Evolutionary conservation across 2,797 vertebrate species (phyloP), one percentile per base, ranked within the genome.

Genomic region (Anabacerthia variegaticeps): DNA sequence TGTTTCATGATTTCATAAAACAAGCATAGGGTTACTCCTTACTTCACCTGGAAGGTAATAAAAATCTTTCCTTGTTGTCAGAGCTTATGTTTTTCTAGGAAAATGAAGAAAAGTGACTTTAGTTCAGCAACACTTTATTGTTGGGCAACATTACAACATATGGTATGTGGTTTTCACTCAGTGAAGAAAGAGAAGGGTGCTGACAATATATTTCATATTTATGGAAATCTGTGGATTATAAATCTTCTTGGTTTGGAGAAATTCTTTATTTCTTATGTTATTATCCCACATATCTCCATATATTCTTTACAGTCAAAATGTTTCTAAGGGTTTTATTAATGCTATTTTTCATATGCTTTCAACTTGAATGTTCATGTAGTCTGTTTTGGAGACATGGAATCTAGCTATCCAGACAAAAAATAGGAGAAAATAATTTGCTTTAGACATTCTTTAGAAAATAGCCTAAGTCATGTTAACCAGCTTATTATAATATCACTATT

Each of bases 1-100:
- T 92, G n/a, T 91, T 93, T 92, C 84, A 67, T 95, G 84, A 94
- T 97, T 98, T 96, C 88, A 95, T 95, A 94, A 97, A 97, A 96
- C 63, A 96, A 97, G 85, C 23, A 68, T 36, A 83, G 63, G 56
- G 23, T 73, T 94, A 48, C 55, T 88, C 51, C 44, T 94, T 62
- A 55, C 55, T 88, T 95, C 68, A 76, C 87, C 80, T 88, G 72
- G 59, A 95, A 92, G 85, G 52, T 76, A 92, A 93, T 96, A 96
- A 92, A 95, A 91, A 85, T 67, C 63, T 63, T 71, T 74, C 54
- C 63, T 81, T 95, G 32, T 94, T 90, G 91, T 89, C 85, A 91
- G 36, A 89, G 90, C 92, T 89, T 82, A 39, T 69, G 81, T 85
- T 94, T 96, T 95, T 74, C 52, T 66, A 88, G 84, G 68, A 94